Conservation (phyloP, 2,797 vertebrate genomes). For the Nannoperca obscura region DNA sequence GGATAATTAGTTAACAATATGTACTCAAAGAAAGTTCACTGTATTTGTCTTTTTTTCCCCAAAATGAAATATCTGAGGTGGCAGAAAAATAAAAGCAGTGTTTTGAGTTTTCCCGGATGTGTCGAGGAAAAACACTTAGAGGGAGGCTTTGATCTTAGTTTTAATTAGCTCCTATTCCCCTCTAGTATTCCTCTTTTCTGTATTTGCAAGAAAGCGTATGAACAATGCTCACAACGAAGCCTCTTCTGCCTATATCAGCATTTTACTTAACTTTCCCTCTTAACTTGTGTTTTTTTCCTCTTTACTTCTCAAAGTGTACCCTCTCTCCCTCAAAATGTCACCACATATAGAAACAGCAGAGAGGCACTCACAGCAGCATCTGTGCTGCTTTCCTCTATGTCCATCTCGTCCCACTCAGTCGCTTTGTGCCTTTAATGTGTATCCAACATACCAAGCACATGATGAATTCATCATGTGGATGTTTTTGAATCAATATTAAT, state of each 20-base stretch:
- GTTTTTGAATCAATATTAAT: constrained; percentile 81
- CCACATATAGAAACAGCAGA: constrained; percentile 24
- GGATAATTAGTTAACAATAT: constrained; percentile 82
- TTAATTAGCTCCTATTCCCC: constrained; percentile 87
- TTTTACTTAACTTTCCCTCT: constrained; percentile 83
- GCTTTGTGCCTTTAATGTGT: constrained; percentile 49
- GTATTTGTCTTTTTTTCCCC: constrained; percentile 79
- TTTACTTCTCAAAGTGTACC: constrained; percentile 78
- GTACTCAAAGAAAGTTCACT: constrained; percentile 84
- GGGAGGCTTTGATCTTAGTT: constrained; percentile 86
- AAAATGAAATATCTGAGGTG: constrained; percentile 85
- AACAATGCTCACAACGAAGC: constrained; percentile 83
- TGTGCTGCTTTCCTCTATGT: constrained; percentile 4
- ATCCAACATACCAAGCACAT: constrained; percentile 45
- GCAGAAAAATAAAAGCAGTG: constrained; percentile 85
- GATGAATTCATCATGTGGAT: constrained; percentile 78
- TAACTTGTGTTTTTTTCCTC: constrained; percentile 77
- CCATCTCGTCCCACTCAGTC: constrained; percentile 31
- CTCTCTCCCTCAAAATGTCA: constrained; percentile 61
- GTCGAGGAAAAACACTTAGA: constrained; percentile 86
- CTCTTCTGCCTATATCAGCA: constrained; percentile 81
- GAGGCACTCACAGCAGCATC: constrained; percentile 14
- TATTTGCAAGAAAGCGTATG: constrained; percentile 83
- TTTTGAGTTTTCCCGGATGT: constrained; percentile 86
- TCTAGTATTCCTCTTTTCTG: constrained; percentile 87